phyloP scores from a whole-genome alignment of 2,888 invertebrate species.

The Neoitamus cyanurus region DNA sequence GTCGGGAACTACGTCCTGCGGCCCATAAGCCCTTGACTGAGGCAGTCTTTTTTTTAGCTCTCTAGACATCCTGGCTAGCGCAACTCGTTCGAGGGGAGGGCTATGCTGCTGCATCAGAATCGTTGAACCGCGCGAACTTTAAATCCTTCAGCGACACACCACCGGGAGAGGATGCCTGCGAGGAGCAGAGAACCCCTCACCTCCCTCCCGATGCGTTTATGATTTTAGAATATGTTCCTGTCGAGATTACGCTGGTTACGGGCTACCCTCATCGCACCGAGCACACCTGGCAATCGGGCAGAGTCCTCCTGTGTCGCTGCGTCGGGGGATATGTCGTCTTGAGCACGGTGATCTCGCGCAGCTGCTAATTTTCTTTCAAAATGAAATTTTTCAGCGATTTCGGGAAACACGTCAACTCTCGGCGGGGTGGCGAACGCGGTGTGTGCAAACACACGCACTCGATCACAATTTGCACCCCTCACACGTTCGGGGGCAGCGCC shows the following conservation, averaged over 20 bases:
- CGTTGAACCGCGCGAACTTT: slow-evolving; percentile 31
- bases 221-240: background rate
- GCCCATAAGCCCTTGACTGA: background rate
- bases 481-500: background rate
- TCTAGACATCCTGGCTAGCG: background rate
- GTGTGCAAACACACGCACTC: background rate
- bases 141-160: background rate
- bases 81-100: background rate
- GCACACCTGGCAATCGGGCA: slow-evolving; percentile 15
- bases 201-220: background rate
- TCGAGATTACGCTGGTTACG: slow-evolving; percentile 14
- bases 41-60: background rate
- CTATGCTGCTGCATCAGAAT: background rate
- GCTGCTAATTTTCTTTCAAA: slow-evolving; percentile 23
- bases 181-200: background rate
- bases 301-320: background rate
- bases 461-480: background rate
- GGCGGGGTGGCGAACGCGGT: background rate
- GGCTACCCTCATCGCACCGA: slow-evolving; percentile 25
- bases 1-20: background rate
- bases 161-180: background rate
- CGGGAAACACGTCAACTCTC: background rate
- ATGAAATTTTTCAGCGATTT: slow-evolving; percentile 28
- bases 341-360: slow-evolving; percentile 12
- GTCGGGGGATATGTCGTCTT: slow-evolving; percentile 34